Evolutionary conservation across 2,888 invertebrate species (phyloP), one percentile per base, ranked within the genome.

Genomic region (Eupithecia exiguata): DNA sequence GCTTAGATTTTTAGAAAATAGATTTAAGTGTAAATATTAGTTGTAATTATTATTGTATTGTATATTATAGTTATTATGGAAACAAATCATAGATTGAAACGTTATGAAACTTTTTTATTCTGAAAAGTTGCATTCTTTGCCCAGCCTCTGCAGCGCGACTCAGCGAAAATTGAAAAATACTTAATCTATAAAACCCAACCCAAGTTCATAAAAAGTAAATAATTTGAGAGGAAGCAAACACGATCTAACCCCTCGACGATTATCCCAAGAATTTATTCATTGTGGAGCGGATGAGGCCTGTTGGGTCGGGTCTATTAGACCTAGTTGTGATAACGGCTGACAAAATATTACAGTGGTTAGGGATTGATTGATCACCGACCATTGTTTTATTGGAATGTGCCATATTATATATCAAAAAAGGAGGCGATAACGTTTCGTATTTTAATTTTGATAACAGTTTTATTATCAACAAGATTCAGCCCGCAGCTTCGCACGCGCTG

Each of bases 241-340:
- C 25, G 58, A 66, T 36, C 38, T 63, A 58, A 43, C 68, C 75
- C 75, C 75, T 40, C 38, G 5, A 58, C 70, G 72, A 69, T 83
- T 58, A 80, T 77, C 78, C 67, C 69, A 71, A 70, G 72, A 71
- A 65, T 81, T 81, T 78, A 80, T 83, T 84, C 71, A 67, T 73
- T 73, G 87, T 83, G 77, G 84, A 83, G 84, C 82, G 91, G 90
- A 91, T 85, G 87, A 80, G 74, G 78, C 82, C 84, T 78, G 84
- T 91, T 89, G 79, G 81, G 84, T 87, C 84, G 78, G 88, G 89
- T 84, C 88, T 79, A 88, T 88, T 86, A 89, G 80, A 81, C 77
- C 81, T 83, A 87, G 88, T 90, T 88, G 84, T 80, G 79, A 80
- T 84, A 88, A 87, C 80, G 82, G 80, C 89, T 92, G 92, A 92